These are phyloP conservation scores for Brachyalestes nurse DNA, from an alignment of 2,797 vertebrate species.

Conservation along the genomic window DNA sequence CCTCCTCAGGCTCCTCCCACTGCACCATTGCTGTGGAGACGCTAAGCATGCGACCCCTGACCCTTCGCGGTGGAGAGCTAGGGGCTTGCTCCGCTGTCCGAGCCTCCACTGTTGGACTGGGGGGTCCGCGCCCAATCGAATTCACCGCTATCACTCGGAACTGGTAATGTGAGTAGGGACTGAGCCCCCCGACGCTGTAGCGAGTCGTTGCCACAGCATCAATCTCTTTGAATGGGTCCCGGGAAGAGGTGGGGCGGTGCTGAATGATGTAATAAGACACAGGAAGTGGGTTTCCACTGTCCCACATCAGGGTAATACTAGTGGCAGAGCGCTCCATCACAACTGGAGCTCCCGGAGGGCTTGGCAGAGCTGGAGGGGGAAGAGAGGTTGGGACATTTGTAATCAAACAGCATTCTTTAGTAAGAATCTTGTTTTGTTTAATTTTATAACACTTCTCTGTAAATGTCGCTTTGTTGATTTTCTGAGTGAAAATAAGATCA, in stretches of 20 bases:
- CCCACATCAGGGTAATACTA: slow-evolving; percentile 98
- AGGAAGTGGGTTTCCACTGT: slow-evolving; percentile 96
- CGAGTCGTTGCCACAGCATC: slow-evolving; percentile 96
- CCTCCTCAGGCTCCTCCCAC: slow-evolving; percentile 98
- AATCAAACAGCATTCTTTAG: neutral
- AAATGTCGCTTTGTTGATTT: no score
- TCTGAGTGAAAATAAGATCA: no score
- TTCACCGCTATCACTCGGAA: slow-evolving; percentile 96
- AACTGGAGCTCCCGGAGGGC: slow-evolving; percentile 89
- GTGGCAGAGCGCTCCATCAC: slow-evolving; percentile 97
- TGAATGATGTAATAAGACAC: slow-evolving; percentile 97
- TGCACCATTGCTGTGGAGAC: slow-evolving; percentile 96
- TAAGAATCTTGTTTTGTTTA: no score
- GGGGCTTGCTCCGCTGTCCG: slow-evolving; percentile 96
- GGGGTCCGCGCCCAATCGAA: slow-evolving; percentile 93
- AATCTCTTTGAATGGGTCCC: slow-evolving; percentile 95
- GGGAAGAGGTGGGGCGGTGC: slow-evolving; percentile 90
- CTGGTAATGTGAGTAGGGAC: slow-evolving; percentile 96
- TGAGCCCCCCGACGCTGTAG: slow-evolving; percentile 97
- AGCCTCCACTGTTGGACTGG: slow-evolving; percentile 92
- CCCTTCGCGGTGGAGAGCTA: slow-evolving; percentile 92
- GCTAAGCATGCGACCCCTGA: slow-evolving; percentile 96
- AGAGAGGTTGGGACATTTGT: neutral
- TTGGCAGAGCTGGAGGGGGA: slow-evolving; percentile 86
- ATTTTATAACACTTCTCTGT: no score